These are phyloP conservation scores for Odobenus rosmarus DNA, from an alignment of 2,113 vertebrate species.

Conservation along the genomic window DNA sequence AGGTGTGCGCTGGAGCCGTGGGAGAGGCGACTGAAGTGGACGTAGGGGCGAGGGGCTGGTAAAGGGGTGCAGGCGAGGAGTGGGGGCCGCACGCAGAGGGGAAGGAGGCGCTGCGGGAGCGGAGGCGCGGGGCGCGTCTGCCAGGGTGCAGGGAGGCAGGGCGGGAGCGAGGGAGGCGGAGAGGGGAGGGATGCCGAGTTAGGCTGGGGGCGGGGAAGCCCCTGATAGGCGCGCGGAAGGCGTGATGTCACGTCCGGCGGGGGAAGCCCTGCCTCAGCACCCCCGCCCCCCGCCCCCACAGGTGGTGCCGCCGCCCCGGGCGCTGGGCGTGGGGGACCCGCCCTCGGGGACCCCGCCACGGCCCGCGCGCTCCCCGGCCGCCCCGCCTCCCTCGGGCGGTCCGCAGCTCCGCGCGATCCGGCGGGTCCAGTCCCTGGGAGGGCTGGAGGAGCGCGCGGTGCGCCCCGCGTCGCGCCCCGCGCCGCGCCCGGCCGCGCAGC, in stretches of 20 bases:
- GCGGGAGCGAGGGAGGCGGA: neutral
- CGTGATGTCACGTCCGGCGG: constrained; percentile 85
- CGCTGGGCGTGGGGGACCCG: constrained; percentile 24
- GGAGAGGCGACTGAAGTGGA: neutral
- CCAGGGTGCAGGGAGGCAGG: neutral
- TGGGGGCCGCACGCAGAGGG: neutral
- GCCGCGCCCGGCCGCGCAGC: neutral
- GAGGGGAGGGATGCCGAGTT: neutral
- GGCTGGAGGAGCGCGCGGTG: neutral
- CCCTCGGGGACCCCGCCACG: neutral
- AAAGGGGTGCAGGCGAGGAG: neutral
- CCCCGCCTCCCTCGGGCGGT: rapidly evolving
- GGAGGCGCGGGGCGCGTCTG: neutral
- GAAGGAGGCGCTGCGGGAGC: neutral
- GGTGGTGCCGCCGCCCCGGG: constrained; percentile 74
- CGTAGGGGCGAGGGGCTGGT: neutral
- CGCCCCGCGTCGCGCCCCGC: no score
- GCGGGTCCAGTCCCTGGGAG: no score
- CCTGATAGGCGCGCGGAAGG: constrained; percentile 75
- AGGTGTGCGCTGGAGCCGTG: neutral
- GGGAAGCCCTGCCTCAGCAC: constrained; percentile 83
- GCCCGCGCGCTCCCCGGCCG: neutral
- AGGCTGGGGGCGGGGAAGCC: constrained; percentile 60
- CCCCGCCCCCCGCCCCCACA: constrained; percentile 67
- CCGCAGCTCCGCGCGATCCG: rapidly evolving